Evolutionary conservation across 2,797 vertebrate species (phyloP).

Genomic region (Eurystomus glaucurus): DNA sequence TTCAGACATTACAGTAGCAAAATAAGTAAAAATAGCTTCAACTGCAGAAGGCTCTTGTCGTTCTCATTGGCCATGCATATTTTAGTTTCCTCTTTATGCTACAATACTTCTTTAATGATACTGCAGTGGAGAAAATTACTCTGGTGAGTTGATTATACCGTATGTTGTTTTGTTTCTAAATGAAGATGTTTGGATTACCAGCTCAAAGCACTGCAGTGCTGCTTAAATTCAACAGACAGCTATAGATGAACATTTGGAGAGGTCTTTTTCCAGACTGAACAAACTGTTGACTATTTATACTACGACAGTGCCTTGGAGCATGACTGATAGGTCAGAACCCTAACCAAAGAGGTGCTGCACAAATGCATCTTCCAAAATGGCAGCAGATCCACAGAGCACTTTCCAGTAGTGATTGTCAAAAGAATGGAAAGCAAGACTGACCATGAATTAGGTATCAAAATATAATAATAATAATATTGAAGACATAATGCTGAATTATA

Average conservation of each 20-base stretch:
- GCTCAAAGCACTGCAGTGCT: conserved; percentile 25
- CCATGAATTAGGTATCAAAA: not conserved
- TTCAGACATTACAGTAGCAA: not conserved
- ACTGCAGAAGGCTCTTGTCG: not conserved
- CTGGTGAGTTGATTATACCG: conserved; percentile 29
- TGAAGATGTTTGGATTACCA: conserved; percentile 50
- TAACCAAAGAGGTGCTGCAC: not conserved
- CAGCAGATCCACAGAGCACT: not conserved
- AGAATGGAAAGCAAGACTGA: not conserved
- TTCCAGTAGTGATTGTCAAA: not conserved
- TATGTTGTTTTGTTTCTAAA: conserved; percentile 55
- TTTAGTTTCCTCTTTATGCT: conserved; percentile 36
- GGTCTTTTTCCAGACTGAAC: not conserved
- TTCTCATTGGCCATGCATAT: conserved; percentile 38
- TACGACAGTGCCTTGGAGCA: not conserved
- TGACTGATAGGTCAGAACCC: not conserved
- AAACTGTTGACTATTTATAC: not conserved
- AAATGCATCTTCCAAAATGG: not conserved
- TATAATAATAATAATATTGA: not conserved
- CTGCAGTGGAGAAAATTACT: conserved; percentile 52
- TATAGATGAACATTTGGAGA: not conserved
- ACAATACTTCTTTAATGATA: conserved; percentile 55
- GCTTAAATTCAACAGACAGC: conserved; percentile 18
- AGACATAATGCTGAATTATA: not conserved
- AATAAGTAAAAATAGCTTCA: conserved; percentile 21